phyloP scores from a whole-genome alignment of 2,797 vertebrate genomes.

The Artibeus jamaicensis region DNA sequence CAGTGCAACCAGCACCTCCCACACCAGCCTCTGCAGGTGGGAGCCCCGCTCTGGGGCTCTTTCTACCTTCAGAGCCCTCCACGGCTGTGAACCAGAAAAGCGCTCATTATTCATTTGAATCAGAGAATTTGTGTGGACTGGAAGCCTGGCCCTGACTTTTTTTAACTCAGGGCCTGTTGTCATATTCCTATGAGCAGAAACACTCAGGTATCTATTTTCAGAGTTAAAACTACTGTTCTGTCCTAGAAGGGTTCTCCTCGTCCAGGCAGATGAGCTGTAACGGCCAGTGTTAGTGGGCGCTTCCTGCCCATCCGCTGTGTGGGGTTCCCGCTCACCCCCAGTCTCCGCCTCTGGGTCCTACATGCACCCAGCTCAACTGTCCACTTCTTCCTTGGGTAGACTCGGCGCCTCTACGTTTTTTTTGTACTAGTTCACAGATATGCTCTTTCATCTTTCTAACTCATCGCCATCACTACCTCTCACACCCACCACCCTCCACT shows the following conservation, averaged over 20 bases:
- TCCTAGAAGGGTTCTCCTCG: not conserved
- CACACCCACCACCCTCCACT: not conserved
- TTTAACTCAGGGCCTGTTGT: not conserved
- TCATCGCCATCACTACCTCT: not conserved
- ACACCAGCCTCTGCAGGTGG: not conserved
- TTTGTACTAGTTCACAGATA: not conserved
- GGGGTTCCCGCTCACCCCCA: no score
- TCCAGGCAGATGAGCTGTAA: not conserved
- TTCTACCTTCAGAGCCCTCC: not conserved
- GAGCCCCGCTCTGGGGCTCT: not conserved
- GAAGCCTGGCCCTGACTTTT: not conserved
- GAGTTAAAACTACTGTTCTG: rapidly evolving
- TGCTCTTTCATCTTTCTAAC: not conserved
- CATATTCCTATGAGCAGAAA: not conserved
- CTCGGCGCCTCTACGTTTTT: not conserved
- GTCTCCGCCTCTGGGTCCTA: not conserved
- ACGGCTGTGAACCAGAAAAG: not conserved
- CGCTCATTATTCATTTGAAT: not conserved
- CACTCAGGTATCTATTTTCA: not conserved
- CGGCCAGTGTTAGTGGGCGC: not conserved
- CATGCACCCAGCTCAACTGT: rapidly evolving
- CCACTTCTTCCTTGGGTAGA: not conserved
- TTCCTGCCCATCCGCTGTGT: not conserved
- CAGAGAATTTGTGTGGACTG: not conserved
- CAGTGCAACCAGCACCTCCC: not conserved